phyloP scores from a whole-genome alignment of 2,113 vertebrate genomes.

The Limanda limanda region DNA sequence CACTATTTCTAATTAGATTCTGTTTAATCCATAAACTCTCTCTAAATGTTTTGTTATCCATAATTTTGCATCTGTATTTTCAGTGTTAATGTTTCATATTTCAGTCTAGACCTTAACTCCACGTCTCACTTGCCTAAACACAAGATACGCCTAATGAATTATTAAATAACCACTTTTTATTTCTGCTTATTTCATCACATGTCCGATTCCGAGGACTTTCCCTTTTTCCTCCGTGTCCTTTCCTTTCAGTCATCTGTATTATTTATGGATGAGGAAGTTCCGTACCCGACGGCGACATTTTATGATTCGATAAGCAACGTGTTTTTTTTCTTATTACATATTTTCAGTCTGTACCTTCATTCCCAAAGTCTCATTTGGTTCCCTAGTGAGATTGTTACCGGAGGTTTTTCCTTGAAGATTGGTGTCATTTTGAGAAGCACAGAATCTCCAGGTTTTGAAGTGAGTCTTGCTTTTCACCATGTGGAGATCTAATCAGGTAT shows the following conservation, averaged over 20 bases:
- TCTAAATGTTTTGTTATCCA: constrained; percentile 2
- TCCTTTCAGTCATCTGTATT: constrained; percentile 14
- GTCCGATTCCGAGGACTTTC: not conserved
- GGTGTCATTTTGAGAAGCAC: not conserved
- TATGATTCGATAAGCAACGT: constrained; percentile 13
- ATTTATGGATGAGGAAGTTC: constrained; percentile 21
- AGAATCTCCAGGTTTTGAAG: not conserved
- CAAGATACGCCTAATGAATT: constrained; percentile 26
- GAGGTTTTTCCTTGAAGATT: constrained; percentile 5
- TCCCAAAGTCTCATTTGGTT: not conserved
- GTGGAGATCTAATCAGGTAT: not conserved
- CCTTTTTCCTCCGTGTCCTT: not conserved
- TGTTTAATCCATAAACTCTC: constrained; percentile 8
- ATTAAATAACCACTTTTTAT: constrained; percentile 24
- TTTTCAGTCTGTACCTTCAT: not conserved
- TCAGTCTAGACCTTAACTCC: not conserved
- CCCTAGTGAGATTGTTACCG: not conserved
- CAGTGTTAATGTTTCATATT: constrained; percentile 18
- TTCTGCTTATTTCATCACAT: constrained; percentile 51
- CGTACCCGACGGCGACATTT: constrained; percentile 4
- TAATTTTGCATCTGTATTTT: not conserved
- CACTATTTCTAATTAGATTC: constrained; percentile 43
- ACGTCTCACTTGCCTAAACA: not conserved
- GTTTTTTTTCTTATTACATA: not conserved
- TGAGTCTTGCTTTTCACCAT: not conserved